Conservation (phyloP, 1,140 invertebrate species). For the Copidosoma floridanum region DNA sequence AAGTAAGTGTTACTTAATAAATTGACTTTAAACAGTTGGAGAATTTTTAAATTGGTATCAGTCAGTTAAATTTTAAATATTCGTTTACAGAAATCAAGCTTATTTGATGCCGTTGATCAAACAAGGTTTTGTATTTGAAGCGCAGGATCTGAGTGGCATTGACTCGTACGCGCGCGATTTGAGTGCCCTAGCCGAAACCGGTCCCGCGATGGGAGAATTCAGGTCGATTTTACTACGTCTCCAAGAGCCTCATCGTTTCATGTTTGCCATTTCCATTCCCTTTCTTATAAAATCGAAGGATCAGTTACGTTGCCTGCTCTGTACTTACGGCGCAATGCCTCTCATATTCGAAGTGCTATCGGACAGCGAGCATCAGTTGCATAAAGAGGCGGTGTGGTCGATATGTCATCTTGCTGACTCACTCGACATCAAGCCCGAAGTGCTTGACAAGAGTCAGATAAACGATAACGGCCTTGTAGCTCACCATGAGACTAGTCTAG, state of each 20-base stretch:
- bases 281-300: conserved; percentile 43
- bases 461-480: neutral
- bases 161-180: conserved; percentile 39
- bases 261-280: conserved; percentile 50
- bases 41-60: too few relatives aligned
- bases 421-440: conserved; percentile 38
- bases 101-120: conserved; percentile 48
- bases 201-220: conserved; percentile 45
- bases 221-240: conserved; percentile 40
- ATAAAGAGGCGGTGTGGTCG: conserved; percentile 45
- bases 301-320: conserved; percentile 37
- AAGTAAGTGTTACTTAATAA: conserved; percentile 32
- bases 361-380: conserved; percentile 35
- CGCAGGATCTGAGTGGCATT: conserved; percentile 38
- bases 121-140: conserved; percentile 50
- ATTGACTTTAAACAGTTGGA: neutral
- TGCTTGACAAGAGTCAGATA: conserved; percentile 20
- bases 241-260: conserved; percentile 38
- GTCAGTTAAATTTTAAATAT: conserved; percentile 4
- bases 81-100: conserved; percentile 39
- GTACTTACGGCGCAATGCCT: conserved; percentile 40
- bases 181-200: conserved; percentile 39
- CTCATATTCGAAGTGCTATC: conserved; percentile 44
- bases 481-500: neutral
- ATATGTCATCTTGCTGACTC: conserved; percentile 43